A percentile compares a stretch with the other conserved stretches of the same genome.
Evolutionary conservation across 2,797 vertebrate genomes (phyloP).

Genomic region (Gambusia yucatana): DNA sequence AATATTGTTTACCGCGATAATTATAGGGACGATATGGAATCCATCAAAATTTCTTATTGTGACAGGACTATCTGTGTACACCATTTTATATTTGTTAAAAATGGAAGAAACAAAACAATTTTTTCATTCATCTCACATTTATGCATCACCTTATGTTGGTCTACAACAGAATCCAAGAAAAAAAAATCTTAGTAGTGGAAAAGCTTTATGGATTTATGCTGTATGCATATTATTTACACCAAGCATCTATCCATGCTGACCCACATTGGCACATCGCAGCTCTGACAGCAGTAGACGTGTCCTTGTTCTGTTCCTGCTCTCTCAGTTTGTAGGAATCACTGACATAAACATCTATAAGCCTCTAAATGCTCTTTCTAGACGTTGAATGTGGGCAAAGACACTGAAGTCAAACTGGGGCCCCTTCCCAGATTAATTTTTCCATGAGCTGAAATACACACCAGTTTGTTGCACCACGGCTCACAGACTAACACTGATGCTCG

Average conservation of each 20-base stretch:
- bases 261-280: background rate
- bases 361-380: constrained; percentile 6
- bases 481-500: constrained; percentile 25
- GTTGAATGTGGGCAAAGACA: constrained; percentile 8
- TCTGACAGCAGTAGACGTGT: background rate
- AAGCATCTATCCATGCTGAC: background rate
- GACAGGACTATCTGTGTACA: too few relatives aligned
- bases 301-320: constrained; percentile 12
- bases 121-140: background rate
- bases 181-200: background rate
- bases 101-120: background rate
- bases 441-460: constrained; percentile 31
- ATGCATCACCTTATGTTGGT: background rate
- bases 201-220: background rate
- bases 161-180: background rate
- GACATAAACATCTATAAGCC: constrained; percentile 7
- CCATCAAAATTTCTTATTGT: too few relatives aligned
- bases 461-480: constrained; percentile 27
- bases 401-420: background rate
- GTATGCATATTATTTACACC: background rate
- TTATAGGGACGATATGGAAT: too few relatives aligned
- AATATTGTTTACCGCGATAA: too few relatives aligned
- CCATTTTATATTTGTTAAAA: background rate
- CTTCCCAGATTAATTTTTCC: constrained; percentile 5
- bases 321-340: constrained; percentile 18